Conservation (phyloP, 2,888 invertebrate species). For the Caenorhabditis drosophilae region DNA sequence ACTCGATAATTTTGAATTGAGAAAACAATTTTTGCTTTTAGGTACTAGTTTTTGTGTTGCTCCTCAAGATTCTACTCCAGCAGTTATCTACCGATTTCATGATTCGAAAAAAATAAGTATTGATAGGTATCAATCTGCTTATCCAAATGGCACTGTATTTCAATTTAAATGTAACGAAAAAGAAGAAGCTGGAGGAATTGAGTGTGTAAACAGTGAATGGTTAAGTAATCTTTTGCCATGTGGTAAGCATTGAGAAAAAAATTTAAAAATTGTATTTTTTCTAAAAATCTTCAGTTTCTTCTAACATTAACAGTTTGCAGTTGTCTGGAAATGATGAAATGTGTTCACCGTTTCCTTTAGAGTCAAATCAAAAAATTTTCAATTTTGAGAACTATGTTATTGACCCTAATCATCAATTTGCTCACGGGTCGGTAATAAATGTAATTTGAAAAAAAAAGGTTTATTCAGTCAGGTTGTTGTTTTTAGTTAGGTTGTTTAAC, state of each 20-base stretch:
- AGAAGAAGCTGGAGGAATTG: constrained; percentile 59
- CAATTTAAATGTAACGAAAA: constrained; percentile 60
- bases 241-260: constrained; percentile 26
- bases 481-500: constrained; percentile 41
- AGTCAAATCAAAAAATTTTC: constrained; percentile 35
- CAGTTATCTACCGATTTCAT: constrained; percentile 49
- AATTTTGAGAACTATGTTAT: constrained; percentile 59
- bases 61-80: constrained; percentile 53
- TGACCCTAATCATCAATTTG: constrained; percentile 46
- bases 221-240: constrained; percentile 60
- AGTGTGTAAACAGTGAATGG: constrained; percentile 67
- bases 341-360: constrained; percentile 39
- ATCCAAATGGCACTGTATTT: constrained; percentile 67
- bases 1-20: neutral
- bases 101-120: constrained; percentile 39
- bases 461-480: neutral
- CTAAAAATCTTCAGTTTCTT: constrained; percentile 15
- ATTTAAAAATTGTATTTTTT: neutral
- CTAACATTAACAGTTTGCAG: constrained; percentile 31
- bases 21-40: constrained; percentile 9
- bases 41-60: constrained; percentile 50
- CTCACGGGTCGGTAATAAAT: constrained; percentile 58
- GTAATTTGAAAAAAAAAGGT: constrained; percentile 13
- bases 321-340: constrained; percentile 37
- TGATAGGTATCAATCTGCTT: constrained; percentile 54